A percentile compares a stretch with the other conserved stretches of the same genome.
Evolutionary conservation across 2,797 vertebrate genomes (phyloP).

Genomic region (Danionella dracula): DNA sequence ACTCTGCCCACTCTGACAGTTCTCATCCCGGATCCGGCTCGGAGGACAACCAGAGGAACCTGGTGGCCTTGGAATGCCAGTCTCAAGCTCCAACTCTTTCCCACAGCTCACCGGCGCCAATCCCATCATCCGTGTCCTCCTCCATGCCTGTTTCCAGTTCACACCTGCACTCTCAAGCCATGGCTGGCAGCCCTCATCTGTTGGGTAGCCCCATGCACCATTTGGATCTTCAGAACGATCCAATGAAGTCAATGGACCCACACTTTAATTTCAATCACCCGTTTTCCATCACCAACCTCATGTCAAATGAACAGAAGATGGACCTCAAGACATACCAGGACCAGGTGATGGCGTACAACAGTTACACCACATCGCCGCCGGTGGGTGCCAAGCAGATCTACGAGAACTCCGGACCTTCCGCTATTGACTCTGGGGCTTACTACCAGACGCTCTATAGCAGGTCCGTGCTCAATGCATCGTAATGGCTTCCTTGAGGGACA

Average conservation of each 20-base stretch:
- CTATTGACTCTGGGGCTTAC: conserved; percentile 75
- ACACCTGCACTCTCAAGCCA: conserved; percentile 67
- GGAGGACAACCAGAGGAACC: conserved; percentile 64
- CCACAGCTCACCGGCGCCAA: conserved; percentile 59
- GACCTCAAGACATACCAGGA: conserved; percentile 82
- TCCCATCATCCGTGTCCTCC: conserved; percentile 52
- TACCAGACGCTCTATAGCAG: conserved; percentile 85
- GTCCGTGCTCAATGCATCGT: conserved; percentile 83
- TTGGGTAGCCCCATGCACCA: conserved; percentile 72
- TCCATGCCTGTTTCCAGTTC: conserved; percentile 45
- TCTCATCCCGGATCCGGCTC: conserved; percentile 69
- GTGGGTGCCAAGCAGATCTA: conserved; percentile 73
- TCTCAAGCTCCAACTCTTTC: conserved; percentile 59
- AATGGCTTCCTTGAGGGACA: conserved; percentile 51
- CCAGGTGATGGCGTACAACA: conserved; percentile 76
- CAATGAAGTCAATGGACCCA: conserved; percentile 81
- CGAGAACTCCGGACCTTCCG: conserved; percentile 60
- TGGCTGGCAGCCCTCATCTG: conserved; percentile 62
- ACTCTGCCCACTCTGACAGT: conserved; percentile 73
- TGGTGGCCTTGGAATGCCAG: conserved; percentile 69
- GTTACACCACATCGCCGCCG: conserved; percentile 62
- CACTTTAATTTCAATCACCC: conserved; percentile 92
- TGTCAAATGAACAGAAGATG: conserved; percentile 87
- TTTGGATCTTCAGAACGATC: conserved; percentile 80
- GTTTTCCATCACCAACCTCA: conserved; percentile 89